These are phyloP conservation scores for Drosophila serrata DNA, from an alignment of 1,140 invertebrate species.

Conservation along the genomic window DNA sequence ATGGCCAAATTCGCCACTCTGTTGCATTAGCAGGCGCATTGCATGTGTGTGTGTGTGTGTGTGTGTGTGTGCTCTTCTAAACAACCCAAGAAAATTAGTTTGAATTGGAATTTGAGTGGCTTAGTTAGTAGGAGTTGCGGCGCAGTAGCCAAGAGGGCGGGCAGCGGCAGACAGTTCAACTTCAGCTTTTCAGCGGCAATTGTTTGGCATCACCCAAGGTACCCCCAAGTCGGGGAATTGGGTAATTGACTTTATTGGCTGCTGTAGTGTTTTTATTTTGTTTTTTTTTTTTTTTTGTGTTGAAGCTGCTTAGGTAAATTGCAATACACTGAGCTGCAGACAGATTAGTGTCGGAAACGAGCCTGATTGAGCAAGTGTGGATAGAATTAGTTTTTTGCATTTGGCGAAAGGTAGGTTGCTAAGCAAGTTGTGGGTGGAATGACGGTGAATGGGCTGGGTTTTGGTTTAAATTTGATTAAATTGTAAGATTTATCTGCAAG, in stretches of 20 bases:
- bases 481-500: not conserved
- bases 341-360: constrained; percentile 47
- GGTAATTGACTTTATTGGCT: constrained; percentile 58
- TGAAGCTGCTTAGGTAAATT: constrained; percentile 37
- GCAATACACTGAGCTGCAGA: constrained; percentile 38
- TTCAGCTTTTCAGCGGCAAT: constrained; percentile 71
- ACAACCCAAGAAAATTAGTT: constrained; percentile 67
- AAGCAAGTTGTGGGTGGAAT: constrained; percentile 36
- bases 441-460: constrained; percentile 10
- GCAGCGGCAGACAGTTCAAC: constrained; percentile 56
- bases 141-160: constrained; percentile 57
- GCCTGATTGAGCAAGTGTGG: constrained; percentile 50
- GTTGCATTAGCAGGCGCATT: not conserved
- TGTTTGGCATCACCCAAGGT: constrained; percentile 59
- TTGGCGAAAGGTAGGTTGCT: constrained; percentile 31
- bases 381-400: constrained; percentile 34
- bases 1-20: constrained; percentile 38
- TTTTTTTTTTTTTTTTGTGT: not conserved
- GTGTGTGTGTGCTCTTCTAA: constrained; percentile 24
- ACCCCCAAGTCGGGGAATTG: constrained; percentile 60
- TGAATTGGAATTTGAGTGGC: constrained; percentile 67
- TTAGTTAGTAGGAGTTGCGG: constrained; percentile 1
- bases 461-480: constrained; percentile 9
- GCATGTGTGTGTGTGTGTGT: constrained; percentile 20
- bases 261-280: constrained; percentile 2